Percentiles rank a stretch among this genome's conserved stretches.
These are phyloP conservation scores for Taenaris catops DNA, from an alignment of 2,888 invertebrate species.

Conservation along the genomic window DNA sequence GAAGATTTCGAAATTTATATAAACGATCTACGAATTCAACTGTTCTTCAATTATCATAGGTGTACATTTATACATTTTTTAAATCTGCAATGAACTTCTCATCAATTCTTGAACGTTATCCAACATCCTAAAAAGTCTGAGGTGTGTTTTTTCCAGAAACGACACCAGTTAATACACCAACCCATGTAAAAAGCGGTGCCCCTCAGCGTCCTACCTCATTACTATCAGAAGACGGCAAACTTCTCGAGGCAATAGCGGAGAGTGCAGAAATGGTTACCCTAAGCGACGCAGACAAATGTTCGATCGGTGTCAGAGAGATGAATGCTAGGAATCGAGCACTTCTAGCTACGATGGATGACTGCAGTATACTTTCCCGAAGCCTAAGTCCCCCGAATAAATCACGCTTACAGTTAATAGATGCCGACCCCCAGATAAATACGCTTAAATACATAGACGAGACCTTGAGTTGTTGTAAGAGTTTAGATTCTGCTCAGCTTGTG, in stretches of 20 bases:
- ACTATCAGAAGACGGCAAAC: slow-evolving; percentile 81
- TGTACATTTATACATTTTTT: too few relatives aligned
- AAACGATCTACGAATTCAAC: too few relatives aligned
- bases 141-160: slow-evolving; percentile 56
- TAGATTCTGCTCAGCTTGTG: slow-evolving; percentile 66
- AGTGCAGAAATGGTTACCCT: slow-evolving; percentile 84
- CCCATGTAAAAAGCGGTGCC: slow-evolving; percentile 49
- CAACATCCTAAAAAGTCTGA: too few relatives aligned
- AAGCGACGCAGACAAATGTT: slow-evolving; percentile 72
- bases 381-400: slow-evolving; percentile 67
- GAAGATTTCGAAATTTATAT: too few relatives aligned
- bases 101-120: too few relatives aligned
- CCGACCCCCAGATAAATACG: slow-evolving; percentile 77
- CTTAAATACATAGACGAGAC: slow-evolving; percentile 82
- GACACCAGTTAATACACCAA: slow-evolving; percentile 69
- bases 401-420: slow-evolving; percentile 61
- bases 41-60: too few relatives aligned
- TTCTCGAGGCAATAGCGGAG: slow-evolving; percentile 84
- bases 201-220: slow-evolving; percentile 81
- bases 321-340: slow-evolving; percentile 72
- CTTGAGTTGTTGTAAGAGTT: slow-evolving; percentile 68
- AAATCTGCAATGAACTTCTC: too few relatives aligned
- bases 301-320: slow-evolving; percentile 63
- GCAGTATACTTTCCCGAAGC: slow-evolving; percentile 67
- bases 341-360: slow-evolving; percentile 76